phyloP scores from a whole-genome alignment of 2,113 vertebrate genomes.

The Etheostoma cragini region DNA sequence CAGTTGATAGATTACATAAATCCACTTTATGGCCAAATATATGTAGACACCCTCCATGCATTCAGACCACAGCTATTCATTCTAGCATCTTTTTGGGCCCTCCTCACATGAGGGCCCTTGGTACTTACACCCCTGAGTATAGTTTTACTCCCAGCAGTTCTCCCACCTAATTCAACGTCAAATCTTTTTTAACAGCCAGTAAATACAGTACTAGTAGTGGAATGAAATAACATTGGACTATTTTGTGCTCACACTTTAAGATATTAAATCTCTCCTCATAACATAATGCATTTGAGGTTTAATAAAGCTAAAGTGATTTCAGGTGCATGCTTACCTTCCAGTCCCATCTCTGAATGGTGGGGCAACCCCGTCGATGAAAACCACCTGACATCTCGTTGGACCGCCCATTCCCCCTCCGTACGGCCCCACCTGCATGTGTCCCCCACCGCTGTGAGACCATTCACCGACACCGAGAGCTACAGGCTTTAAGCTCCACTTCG shows the following conservation, averaged over 20 bases:
- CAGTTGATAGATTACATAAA: neutral
- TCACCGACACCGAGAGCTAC: neutral
- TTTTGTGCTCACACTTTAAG: neutral
- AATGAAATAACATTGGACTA: no score
- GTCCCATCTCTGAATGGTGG: rapidly evolving
- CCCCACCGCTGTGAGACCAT: constrained; percentile 8
- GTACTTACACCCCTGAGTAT: no score
- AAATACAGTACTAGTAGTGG: neutral
- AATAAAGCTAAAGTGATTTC: neutral
- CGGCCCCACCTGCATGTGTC: constrained; percentile 29
- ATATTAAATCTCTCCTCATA: neutral
- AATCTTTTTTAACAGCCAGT: neutral
- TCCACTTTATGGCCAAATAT: neutral
- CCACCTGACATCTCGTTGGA: constrained; percentile 16
- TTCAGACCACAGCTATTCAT: no score
- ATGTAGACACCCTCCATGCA: neutral
- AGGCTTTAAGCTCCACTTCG: neutral
- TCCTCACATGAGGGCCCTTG: no score
- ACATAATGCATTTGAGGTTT: neutral
- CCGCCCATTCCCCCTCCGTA: constrained; percentile 30
- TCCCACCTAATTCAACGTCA: no score
- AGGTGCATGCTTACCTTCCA: neutral
- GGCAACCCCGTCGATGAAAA: constrained; percentile 34
- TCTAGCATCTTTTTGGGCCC: no score
- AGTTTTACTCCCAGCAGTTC: no score